phyloP scores from a whole-genome alignment of 2,888 invertebrate species.

The Gymnocheta viridis region DNA sequence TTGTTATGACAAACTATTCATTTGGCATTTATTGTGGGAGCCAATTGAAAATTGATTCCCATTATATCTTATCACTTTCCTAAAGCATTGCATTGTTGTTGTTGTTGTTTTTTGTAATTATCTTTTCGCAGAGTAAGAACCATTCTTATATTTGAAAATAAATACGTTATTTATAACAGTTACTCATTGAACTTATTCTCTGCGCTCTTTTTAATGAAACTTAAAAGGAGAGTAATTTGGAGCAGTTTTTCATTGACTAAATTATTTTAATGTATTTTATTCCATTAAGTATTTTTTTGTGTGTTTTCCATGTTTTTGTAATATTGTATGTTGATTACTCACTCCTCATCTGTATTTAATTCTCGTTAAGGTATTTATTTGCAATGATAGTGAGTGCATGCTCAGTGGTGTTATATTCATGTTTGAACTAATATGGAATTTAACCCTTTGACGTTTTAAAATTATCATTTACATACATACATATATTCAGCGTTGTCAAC shows the following conservation, averaged over 20 bases:
- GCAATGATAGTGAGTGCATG: background rate
- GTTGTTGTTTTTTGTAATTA: background rate
- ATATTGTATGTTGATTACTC: constrained; percentile 41
- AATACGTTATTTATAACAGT: constrained; percentile 53
- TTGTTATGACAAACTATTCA: constrained; percentile 44
- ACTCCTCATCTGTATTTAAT: constrained; percentile 3
- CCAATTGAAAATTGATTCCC: constrained; percentile 57
- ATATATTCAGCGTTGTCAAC: too few species aligned
- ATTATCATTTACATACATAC: background rate
- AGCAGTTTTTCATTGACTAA: constrained; percentile 38
- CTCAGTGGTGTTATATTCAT: background rate
- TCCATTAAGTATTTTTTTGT: background rate
- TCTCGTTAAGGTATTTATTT: background rate
- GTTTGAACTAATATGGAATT: constrained; percentile 19
- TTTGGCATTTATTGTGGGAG: constrained; percentile 49
- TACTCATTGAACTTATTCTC: constrained; percentile 8
- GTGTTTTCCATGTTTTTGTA: background rate
- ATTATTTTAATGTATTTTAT: constrained; percentile 40
- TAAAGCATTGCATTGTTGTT: background rate
- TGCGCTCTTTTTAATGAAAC: constrained; percentile 1
- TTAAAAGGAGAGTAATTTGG: constrained; percentile 17
- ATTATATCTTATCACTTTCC: constrained; percentile 63
- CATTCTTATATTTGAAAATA: constrained; percentile 13
- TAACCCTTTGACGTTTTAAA: constrained; percentile 14
- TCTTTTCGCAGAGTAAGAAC: constrained; percentile 2